phyloP scores from a whole-genome alignment of 2,888 invertebrate species.

The Spicauda simplicius region DNA sequence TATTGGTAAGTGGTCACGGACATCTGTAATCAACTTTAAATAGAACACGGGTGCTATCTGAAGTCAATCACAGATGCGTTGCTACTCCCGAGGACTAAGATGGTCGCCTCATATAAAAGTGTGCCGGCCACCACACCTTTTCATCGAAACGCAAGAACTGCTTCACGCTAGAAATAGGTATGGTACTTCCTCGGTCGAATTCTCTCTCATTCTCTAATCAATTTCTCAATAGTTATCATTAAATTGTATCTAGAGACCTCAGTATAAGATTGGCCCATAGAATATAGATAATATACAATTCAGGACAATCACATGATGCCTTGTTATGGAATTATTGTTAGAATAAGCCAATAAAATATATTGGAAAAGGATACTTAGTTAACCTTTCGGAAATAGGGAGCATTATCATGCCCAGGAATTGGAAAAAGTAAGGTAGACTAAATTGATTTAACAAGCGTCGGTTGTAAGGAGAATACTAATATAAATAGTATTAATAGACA shows the following conservation, averaged over 20 bases:
- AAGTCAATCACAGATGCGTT: no score
- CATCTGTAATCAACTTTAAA: no score
- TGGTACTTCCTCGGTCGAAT: no score
- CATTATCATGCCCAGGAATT: not conserved
- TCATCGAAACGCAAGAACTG: no score
- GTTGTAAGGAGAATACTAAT: not conserved
- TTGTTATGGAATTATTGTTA: not conserved
- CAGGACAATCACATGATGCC: not conserved
- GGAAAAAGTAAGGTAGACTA: not conserved
- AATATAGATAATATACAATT: not conserved
- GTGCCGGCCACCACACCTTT: no score
- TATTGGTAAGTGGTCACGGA: no score
- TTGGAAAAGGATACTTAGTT: constrained; percentile 3
- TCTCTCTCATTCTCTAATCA: no score
- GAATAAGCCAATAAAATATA: not conserved
- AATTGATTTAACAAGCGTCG: not conserved
- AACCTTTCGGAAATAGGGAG: not conserved
- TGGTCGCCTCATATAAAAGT: no score
- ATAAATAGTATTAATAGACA: not conserved
- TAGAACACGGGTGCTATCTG: no score
- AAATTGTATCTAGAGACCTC: not conserved
- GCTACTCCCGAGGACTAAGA: no score
- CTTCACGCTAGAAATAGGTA: no score
- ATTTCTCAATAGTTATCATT: not conserved
- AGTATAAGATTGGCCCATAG: not conserved